A percentile compares a stretch with the other conserved stretches of the same genome.
Conservation (phyloP, 2,113 vertebrate genomes). For the Brachirus orientalis region DNA sequence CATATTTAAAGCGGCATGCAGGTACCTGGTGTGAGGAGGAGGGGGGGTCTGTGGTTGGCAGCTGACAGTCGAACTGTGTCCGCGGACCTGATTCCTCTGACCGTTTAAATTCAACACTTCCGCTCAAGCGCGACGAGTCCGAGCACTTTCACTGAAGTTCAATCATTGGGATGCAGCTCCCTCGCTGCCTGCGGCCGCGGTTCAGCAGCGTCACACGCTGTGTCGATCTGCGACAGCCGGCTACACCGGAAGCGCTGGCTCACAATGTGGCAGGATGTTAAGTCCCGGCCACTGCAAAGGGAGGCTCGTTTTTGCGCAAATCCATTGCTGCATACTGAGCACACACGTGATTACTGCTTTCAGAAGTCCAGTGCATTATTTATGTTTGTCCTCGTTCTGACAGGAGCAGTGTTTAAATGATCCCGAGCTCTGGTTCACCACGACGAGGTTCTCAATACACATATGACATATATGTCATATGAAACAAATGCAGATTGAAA, state of each 20-base stretch:
- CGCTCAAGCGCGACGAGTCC: background rate
- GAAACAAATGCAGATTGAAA: background rate
- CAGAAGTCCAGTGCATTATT: constrained; percentile 27
- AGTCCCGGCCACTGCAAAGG: accelerated
- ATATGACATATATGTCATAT: too few relatives aligned
- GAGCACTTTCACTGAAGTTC: constrained; percentile 24
- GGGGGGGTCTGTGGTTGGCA: background rate
- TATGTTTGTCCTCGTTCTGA: constrained; percentile 38
- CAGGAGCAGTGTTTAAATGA: background rate
- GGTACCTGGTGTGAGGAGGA: constrained; percentile 21
- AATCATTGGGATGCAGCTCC: accelerated
- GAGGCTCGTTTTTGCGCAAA: constrained; percentile 32
- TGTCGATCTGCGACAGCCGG: constrained; percentile 5
- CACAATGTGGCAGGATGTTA: constrained; percentile 75
- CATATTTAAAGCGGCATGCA: too few relatives aligned
- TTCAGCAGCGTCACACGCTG: background rate
- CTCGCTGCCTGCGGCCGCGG: background rate
- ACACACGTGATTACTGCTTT: constrained; percentile 25
- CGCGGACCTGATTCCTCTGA: background rate
- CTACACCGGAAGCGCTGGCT: constrained; percentile 31
- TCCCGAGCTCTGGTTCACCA: background rate
- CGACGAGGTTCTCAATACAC: too few relatives aligned
- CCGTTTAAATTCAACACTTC: constrained; percentile 24
- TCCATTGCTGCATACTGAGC: constrained; percentile 5
- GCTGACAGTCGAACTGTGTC: constrained; percentile 4